phyloP scores from a whole-genome alignment of 2,888 invertebrate genomes.

The Tetrapedia diversipes region DNA sequence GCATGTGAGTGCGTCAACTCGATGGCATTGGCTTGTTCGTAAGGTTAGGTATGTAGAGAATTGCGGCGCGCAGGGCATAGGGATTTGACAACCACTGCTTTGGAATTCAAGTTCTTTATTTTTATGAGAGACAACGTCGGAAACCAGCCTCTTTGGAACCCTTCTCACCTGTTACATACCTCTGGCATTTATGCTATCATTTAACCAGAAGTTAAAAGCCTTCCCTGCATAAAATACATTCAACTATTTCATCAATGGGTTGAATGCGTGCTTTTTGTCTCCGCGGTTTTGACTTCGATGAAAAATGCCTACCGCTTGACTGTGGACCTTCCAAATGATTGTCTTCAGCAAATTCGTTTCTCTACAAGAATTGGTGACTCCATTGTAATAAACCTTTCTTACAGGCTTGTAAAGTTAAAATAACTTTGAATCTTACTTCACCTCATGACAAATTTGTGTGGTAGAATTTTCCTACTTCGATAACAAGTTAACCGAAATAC shows the following conservation, averaged over 20 bases:
- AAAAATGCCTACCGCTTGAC: slow-evolving; percentile 31
- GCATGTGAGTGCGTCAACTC: slow-evolving; percentile 44
- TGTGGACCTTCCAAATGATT: slow-evolving; percentile 1
- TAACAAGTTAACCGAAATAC: no score
- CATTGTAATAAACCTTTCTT: not conserved
- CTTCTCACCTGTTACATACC: slow-evolving; percentile 78
- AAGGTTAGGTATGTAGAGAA: slow-evolving; percentile 37
- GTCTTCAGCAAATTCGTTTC: slow-evolving; percentile 5
- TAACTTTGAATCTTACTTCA: not conserved
- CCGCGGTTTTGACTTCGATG: slow-evolving; percentile 23
- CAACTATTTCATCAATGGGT: slow-evolving; percentile 39
- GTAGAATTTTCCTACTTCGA: no score
- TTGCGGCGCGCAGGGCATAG: slow-evolving; percentile 30
- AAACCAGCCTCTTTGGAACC: slow-evolving; percentile 73
- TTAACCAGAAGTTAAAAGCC: slow-evolving; percentile 68
- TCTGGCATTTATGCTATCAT: slow-evolving; percentile 67
- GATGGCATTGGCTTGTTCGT: slow-evolving; percentile 52
- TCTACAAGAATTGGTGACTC: not conserved
- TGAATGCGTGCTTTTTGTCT: slow-evolving; percentile 37
- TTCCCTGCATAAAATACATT: slow-evolving; percentile 59
- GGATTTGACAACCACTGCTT: slow-evolving; percentile 78
- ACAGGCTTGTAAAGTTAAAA: not conserved
- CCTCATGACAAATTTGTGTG: no score
- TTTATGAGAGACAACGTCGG: slow-evolving; percentile 76
- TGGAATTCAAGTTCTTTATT: slow-evolving; percentile 80